A percentile compares a stretch with the other conserved stretches of the same genome.
phyloP scores from a whole-genome alignment of 2,888 invertebrate species.

The Alloplasta piceator region DNA sequence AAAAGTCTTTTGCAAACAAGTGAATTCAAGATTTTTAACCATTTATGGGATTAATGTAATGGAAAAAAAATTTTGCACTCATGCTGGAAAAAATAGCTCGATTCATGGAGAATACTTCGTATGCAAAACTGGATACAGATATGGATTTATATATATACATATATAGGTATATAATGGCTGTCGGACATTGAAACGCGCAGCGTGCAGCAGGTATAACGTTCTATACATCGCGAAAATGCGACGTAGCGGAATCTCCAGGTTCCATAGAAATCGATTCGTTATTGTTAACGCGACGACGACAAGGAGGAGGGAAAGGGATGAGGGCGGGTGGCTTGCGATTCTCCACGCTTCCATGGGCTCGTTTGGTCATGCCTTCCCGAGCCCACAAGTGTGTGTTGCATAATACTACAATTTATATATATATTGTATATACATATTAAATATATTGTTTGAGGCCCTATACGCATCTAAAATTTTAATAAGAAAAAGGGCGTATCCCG shows the following conservation, averaged over 20 bases:
- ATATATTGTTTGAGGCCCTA: neutral
- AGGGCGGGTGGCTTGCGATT: neutral
- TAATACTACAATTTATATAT: too few relatives aligned
- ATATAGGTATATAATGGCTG: neutral
- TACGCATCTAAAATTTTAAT: neutral
- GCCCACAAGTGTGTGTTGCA: neutral
- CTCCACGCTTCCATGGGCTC: constrained; percentile 5
- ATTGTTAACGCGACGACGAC: constrained; percentile 42
- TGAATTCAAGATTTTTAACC: too few relatives aligned
- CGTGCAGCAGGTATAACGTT: constrained; percentile 1
- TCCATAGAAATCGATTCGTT: constrained; percentile 59
- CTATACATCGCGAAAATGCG: constrained; percentile 35
- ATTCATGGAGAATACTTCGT: too few relatives aligned
- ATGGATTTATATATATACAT: neutral
- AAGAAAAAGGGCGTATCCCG: too few relatives aligned
- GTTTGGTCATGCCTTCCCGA: constrained; percentile 15
- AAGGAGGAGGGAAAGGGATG: neutral
- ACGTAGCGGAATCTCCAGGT: constrained; percentile 51
- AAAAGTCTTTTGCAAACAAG: too few relatives aligned
- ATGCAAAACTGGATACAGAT: neutral
- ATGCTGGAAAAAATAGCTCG: too few relatives aligned
- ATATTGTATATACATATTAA: too few relatives aligned
- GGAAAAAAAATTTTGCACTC: too few relatives aligned
- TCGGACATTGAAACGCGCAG: constrained; percentile 26
- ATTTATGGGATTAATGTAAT: too few relatives aligned